Evolutionary conservation across 1,140 invertebrate species (phyloP), one percentile per base, ranked within the genome.

Genomic region (Bombyx mori): DNA sequence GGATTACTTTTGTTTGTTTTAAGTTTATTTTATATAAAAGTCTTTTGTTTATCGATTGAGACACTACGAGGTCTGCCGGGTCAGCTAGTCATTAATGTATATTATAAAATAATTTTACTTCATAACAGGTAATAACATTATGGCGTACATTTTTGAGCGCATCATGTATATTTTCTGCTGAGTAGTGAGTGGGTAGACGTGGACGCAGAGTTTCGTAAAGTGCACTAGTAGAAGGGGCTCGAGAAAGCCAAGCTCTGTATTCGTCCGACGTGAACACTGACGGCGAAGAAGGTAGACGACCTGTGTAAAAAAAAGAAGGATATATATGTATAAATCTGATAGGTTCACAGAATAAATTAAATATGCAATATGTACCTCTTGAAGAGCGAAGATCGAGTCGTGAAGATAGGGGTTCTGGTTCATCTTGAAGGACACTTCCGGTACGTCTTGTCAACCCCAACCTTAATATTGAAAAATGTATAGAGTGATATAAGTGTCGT

Each of bases 181-280:
- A 56, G 93, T 97, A 83, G 94, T 96, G 80, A 7, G 83, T 87
- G 6, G 83, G 83, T 44, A 87, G 70, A 18, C 83, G 67, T 6
- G 83, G 83, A 62, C 95, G 90, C 68, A 97, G 93, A 71, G 95
- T 93, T 74, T 98, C 96, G 79, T 97, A 97, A 66, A 98, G 93
- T 50, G 96, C 96, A 61, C 94, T 96, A 42, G 96, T 97, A 48
- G 95, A 97, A 7, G 96, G 96, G 1, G 96, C 96, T 51, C 96
- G 89, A 58, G 93, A 93, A 67, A 97, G 75, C 96, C 96, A 97
- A 50, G 95, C 93, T 58, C 94, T 91, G 73, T 97, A 97, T 78
- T 98, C 96, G 80, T 96, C 95, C 67, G 95, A 94, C 65, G 95
- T 95, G 86, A 96, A 96, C 77, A 97, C 93, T 73, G 89, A 89